Conservation (phyloP, 2,113 vertebrate species). For the Guaruba guarouba region DNA sequence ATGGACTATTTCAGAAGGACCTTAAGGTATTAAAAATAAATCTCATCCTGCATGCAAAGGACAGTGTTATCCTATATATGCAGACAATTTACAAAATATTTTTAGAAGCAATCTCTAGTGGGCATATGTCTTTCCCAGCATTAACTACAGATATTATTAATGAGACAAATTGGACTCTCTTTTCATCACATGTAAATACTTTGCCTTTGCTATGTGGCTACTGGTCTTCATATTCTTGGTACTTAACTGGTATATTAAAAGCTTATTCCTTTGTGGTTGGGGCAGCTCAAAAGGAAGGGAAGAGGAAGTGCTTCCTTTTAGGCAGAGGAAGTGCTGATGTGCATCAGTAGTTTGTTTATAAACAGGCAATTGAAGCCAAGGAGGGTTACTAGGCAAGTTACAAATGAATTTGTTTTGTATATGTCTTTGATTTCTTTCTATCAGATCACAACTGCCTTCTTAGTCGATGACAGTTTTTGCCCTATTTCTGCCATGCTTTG, state of each 20-base stretch:
- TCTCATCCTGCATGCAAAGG: not conserved
- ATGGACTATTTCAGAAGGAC: not conserved
- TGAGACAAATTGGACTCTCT: not conserved
- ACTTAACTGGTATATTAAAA: constrained; percentile 31
- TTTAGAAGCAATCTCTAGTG: not conserved
- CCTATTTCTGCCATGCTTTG: not conserved
- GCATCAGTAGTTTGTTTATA: not conserved
- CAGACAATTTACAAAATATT: not conserved
- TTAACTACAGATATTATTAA: not conserved
- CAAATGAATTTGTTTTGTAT: not conserved
- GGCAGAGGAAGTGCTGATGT: not conserved
- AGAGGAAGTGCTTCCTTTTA: not conserved
- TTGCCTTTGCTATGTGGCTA: not conserved
- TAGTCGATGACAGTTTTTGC: not conserved
- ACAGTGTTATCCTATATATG: not conserved
- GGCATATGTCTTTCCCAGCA: not conserved
- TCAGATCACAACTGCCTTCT: not conserved
- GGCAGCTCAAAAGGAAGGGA: not conserved
- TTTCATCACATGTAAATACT: not conserved
- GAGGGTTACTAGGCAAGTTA: not conserved
- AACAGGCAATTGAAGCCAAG: not conserved
- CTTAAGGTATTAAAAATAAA: not conserved
- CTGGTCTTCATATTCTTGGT: not conserved
- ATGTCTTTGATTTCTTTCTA: not conserved
- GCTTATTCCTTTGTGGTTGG: not conserved